These are phyloP conservation scores for Alloscopus bannaensis DNA, from an alignment of 2,888 invertebrate genomes.

Conservation along the genomic window DNA sequence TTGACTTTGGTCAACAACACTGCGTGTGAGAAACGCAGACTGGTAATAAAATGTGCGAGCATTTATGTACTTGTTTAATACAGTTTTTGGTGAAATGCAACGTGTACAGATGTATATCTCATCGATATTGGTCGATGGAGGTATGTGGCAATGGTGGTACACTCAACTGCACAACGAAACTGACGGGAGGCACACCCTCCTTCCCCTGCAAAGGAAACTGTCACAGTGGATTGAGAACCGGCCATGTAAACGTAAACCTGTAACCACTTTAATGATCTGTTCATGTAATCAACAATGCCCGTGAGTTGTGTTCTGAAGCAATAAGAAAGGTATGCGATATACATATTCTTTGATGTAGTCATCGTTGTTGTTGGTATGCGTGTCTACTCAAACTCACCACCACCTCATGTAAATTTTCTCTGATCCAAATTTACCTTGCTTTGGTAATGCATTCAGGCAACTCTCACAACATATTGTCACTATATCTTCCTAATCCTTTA, in stretches of 20 bases:
- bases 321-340: too few relatives aligned
- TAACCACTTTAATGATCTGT: constrained; percentile 44
- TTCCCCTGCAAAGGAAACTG: constrained; percentile 53
- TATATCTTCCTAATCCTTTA: too few relatives aligned
- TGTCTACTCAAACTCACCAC: too few relatives aligned
- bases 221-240: constrained; percentile 55
- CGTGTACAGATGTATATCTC: constrained; percentile 15
- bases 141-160: constrained; percentile 16
- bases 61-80: constrained; percentile 1
- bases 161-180: constrained; percentile 31
- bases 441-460: too few relatives aligned
- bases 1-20: too few relatives aligned
- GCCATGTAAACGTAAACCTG: constrained; percentile 57
- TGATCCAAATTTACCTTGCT: too few relatives aligned
- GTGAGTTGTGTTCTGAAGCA: too few relatives aligned
- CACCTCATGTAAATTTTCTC: too few relatives aligned
- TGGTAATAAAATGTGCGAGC: too few relatives aligned
- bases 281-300: not conserved
- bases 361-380: too few relatives aligned
- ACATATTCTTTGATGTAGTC: too few relatives aligned
- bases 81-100: constrained; percentile 12
- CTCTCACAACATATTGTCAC: not conserved
- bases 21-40: too few relatives aligned
- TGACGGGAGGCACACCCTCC: constrained; percentile 62
- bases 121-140: constrained; percentile 20